Conservation (phyloP, 1,140 invertebrate genomes). For the Dryas iulia region DNA sequence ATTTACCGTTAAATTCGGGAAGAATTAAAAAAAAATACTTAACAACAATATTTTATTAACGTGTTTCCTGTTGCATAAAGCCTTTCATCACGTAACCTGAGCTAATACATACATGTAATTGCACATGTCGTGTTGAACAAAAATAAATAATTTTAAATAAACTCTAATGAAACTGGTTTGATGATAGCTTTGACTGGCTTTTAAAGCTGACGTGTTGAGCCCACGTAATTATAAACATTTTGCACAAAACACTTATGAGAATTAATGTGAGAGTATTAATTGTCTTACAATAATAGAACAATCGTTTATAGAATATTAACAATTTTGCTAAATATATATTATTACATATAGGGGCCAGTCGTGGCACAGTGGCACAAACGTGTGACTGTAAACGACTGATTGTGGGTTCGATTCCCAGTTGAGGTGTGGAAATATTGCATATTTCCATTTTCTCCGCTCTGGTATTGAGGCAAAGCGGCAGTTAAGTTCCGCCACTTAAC, state of each 20-base stretch:
- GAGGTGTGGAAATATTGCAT: too few species aligned
- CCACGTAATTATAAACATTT: background rate
- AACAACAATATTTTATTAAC: background rate
- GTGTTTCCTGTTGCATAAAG: conserved; percentile 10
- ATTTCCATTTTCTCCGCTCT: too few species aligned
- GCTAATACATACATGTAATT: conserved; percentile 48
- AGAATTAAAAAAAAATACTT: too few species aligned
- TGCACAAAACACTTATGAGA: too few species aligned
- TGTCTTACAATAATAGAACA: background rate
- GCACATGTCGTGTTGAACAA: conserved; percentile 43
- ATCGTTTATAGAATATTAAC: background rate
- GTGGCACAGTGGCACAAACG: too few species aligned
- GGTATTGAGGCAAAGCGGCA: too few species aligned
- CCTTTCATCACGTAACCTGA: conserved; percentile 40
- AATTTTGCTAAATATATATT: too few species aligned
- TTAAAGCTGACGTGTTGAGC: conserved; percentile 1
- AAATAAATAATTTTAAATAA: conserved; percentile 58
- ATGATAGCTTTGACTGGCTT: conserved; percentile 19
- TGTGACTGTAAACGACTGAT: too few species aligned
- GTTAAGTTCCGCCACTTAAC: too few species aligned
- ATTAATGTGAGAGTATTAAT: background rate
- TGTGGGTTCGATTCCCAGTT: too few species aligned
- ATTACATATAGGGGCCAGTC: too few species aligned
- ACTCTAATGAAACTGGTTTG: conserved; percentile 38
- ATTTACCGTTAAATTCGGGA: too few species aligned